Evolutionary conservation across 1,140 invertebrate species (phyloP), one percentile per base, ranked within the genome.

Genomic region (Bombus soroeensis): DNA sequence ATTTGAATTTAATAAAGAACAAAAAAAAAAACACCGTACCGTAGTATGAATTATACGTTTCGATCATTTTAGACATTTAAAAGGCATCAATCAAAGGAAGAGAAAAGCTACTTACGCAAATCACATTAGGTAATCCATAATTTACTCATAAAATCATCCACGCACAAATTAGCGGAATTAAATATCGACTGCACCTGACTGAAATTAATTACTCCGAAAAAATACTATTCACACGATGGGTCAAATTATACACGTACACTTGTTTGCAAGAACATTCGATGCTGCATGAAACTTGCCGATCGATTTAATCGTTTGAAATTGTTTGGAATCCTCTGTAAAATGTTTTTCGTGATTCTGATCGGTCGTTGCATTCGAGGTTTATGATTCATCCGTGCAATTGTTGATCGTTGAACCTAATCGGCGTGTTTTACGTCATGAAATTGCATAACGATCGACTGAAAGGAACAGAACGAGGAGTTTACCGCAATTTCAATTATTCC

Each of bases 401-500:
- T 53, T 15, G 66, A 53, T 72, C 71, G 47, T 53, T 25, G 13
- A 79, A 79, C 66, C 47, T 37, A 79, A 84, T 84, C 76, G 83
- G 32, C 76, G 4, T 47, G 57, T 22, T 47, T 43, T 59, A 39
- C 37, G 47, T 78, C 39, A 84, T 32, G 28, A 18, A 13, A 62
- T 83, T 76, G 73, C 81, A 22, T 68, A 83, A 83, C 22, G 22
- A 28, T 28, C 25, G 32, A 37, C 66, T 57, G 34, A 59, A 39
- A n/a, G 74, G 68, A 78, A 84, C 34, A 28, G 47, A 43, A 59
- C 32, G n/a, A 9, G 1, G n/a, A 59, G n/a, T 78, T 84, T 71
- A 59, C 75, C 39, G 66, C 75, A n/a, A 79, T 84, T 84, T 84
- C 83, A 79, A 78, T 84, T 84, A 84, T 79, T 79, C 66, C 9